These are phyloP conservation scores for Tiliqua scincoides DNA, from an alignment of 2,113 vertebrate genomes.

Conservation along the genomic window DNA sequence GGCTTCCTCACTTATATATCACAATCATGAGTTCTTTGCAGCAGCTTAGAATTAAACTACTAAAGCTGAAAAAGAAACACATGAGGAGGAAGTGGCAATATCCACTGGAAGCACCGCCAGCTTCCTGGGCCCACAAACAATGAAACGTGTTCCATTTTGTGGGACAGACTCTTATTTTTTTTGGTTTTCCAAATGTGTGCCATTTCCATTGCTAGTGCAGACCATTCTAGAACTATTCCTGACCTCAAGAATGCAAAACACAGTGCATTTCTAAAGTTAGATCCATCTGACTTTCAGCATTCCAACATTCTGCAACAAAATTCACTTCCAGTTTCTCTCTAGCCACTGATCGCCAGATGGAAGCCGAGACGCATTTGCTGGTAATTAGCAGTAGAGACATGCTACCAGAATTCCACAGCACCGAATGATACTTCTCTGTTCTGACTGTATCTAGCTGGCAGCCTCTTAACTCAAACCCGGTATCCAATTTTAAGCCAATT, in stretches of 20 bases:
- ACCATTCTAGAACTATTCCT: constrained; percentile 39
- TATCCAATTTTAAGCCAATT: background rate
- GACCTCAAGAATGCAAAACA: background rate
- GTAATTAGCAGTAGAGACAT: constrained; percentile 2
- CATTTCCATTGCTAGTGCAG: constrained; percentile 64
- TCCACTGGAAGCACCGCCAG: background rate
- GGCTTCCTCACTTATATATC: background rate
- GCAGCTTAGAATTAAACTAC: background rate
- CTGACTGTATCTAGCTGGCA: background rate
- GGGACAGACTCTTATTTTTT: constrained; percentile 47
- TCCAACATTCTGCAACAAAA: fast-evolving
- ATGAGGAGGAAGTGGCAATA: background rate
- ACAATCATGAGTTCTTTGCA: background rate
- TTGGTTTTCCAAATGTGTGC: constrained; percentile 44
- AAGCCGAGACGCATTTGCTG: no score
- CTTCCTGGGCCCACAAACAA: constrained; percentile 10
- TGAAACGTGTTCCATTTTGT: background rate
- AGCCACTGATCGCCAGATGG: background rate
- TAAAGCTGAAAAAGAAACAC: background rate
- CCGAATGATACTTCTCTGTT: background rate
- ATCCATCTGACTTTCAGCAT: background rate
- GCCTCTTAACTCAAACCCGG: background rate
- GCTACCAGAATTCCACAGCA: background rate
- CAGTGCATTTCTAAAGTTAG: fast-evolving
- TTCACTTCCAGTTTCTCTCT: fast-evolving